Evolutionary conservation across 2,797 vertebrate genomes (phyloP).

Genomic region (Somateria mollissima): DNA sequence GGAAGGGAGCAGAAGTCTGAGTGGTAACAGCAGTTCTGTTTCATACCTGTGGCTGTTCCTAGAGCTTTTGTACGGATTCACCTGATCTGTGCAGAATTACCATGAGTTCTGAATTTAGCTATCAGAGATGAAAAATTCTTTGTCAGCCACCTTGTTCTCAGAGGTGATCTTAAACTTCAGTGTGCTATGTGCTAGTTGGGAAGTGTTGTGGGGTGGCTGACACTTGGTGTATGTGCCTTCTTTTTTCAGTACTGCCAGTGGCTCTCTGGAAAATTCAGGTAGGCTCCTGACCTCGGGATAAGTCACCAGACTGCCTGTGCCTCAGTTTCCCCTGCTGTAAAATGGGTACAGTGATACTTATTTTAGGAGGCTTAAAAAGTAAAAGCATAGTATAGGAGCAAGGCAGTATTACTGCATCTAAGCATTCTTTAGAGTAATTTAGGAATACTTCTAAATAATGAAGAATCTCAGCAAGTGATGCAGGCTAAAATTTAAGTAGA

Average conservation of each 20-base stretch:
- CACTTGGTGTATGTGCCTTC: accelerated
- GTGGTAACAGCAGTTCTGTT: background rate
- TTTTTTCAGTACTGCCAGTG: background rate
- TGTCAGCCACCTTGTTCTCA: background rate
- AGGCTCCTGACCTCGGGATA: background rate
- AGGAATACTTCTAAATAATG: background rate
- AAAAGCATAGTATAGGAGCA: background rate
- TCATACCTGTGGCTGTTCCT: background rate
- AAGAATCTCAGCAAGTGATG: background rate
- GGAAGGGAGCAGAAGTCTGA: background rate
- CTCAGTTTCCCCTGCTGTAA: background rate
- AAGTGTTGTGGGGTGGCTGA: background rate
- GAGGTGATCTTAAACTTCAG: background rate
- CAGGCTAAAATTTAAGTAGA: background rate
- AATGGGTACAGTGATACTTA: accelerated
- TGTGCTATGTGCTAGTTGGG: accelerated
- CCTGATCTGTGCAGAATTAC: background rate
- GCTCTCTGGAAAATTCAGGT: background rate
- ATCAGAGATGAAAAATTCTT: background rate
- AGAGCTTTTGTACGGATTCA: background rate
- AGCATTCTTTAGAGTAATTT: background rate
- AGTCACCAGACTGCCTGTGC: accelerated
- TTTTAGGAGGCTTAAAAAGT: too few species aligned
- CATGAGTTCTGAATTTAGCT: background rate
- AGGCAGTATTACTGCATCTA: background rate